Conservation (phyloP, 2,113 vertebrate species). For the Myrmophylax atrothorax region DNA sequence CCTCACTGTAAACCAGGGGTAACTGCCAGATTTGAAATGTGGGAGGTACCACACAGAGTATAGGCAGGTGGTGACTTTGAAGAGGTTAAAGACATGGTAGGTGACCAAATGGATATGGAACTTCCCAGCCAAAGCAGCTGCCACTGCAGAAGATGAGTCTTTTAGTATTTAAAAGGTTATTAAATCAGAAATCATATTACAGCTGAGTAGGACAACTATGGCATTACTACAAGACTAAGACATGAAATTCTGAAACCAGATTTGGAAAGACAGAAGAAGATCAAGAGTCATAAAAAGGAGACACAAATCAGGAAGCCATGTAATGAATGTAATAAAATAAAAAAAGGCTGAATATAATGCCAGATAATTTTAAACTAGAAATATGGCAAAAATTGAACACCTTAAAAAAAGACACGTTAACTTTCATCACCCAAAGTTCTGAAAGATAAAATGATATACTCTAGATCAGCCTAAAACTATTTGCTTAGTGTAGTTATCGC, state of each 20-base stretch:
- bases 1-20: not conserved
- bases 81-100: not conserved
- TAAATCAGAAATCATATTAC: not conserved
- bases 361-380: not conserved
- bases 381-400: not conserved
- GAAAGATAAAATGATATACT: not conserved
- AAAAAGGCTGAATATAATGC: not conserved
- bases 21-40: not conserved
- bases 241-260: not conserved
- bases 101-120: not conserved
- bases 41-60: not conserved
- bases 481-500: not conserved
- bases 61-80: not conserved
- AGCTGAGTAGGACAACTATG: not conserved
- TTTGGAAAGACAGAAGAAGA: not conserved
- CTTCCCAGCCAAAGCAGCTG: not conserved
- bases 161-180: not conserved
- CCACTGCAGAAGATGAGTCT: not conserved
- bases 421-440: not conserved
- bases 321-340: not conserved
- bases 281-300: not conserved
- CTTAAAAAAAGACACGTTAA: not conserved
- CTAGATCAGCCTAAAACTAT: not conserved
- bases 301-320: not conserved
- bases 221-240: not conserved